These are phyloP conservation scores for Pissodes strobi DNA, from an alignment of 1,140 invertebrate species.

Conservation along the genomic window DNA sequence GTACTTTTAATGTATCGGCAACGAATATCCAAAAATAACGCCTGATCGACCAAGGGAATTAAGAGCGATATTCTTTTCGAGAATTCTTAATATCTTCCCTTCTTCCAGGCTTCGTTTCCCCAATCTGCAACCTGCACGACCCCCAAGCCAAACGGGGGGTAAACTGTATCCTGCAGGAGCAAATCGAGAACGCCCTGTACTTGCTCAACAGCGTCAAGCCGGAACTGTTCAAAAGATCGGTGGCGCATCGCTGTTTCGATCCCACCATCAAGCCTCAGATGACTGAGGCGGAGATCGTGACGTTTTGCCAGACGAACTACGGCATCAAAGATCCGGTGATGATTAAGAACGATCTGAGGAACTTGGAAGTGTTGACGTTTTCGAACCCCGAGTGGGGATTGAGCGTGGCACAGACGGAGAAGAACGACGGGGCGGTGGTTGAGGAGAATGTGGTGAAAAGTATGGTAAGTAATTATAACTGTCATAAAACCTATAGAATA, in stretches of 20 bases:
- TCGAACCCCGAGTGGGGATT: constrained; percentile 73
- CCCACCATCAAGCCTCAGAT: constrained; percentile 58
- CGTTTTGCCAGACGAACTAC: constrained; percentile 55
- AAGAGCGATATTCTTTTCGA: too few species aligned
- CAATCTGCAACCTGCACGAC: constrained; percentile 59
- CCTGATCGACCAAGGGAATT: too few species aligned
- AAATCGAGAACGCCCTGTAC: constrained; percentile 62
- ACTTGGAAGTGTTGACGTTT: constrained; percentile 69
- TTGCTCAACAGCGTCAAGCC: constrained; percentile 65
- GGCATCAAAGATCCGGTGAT: constrained; percentile 51
- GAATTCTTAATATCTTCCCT: too few species aligned
- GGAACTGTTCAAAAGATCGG: constrained; percentile 60
- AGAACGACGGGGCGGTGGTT: constrained; percentile 42
- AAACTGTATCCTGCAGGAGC: constrained; percentile 65
- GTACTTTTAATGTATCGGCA: too few species aligned
- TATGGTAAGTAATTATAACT: constrained; percentile 51
- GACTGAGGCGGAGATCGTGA: constrained; percentile 62
- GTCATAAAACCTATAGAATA: too few species aligned
- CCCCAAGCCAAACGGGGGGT: constrained; percentile 58
- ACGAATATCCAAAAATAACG: too few species aligned
- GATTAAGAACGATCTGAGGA: constrained; percentile 64
- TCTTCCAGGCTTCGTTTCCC: constrained; percentile 61
- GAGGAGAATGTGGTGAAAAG: constrained; percentile 50
- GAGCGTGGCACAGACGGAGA: constrained; percentile 60
- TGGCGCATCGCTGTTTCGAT: constrained; percentile 65